A percentile compares a stretch with the other conserved stretches of the same genome.
Evolutionary conservation across 2,797 vertebrate genomes (phyloP).

Genomic region (Gouania willdenowi): DNA sequence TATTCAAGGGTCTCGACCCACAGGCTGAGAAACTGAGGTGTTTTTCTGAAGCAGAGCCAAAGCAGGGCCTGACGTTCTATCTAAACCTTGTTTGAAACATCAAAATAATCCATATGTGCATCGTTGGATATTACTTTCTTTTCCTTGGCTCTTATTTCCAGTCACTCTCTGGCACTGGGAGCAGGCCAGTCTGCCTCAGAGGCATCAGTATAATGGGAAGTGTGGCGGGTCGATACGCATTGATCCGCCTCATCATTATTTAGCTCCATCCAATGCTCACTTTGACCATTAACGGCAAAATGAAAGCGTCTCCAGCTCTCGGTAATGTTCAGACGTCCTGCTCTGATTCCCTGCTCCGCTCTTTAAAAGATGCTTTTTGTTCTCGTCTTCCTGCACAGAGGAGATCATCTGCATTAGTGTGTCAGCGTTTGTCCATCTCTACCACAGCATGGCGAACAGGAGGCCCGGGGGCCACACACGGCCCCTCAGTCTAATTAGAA

Average conservation of each 20-base stretch:
- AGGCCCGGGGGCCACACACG: too few species aligned
- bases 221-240: slow-evolving; percentile 43
- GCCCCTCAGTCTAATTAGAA: too few species aligned
- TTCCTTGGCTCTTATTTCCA: slow-evolving; percentile 24
- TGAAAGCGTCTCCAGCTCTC: slow-evolving; percentile 26
- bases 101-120: slow-evolving; percentile 32
- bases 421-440: too few species aligned
- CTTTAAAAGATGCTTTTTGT: too few species aligned
- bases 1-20: too few species aligned
- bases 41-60: too few species aligned
- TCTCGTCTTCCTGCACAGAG: too few species aligned
- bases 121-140: slow-evolving; percentile 18
- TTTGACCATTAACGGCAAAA: slow-evolving; percentile 50
- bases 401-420: too few species aligned
- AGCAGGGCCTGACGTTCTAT: too few species aligned
- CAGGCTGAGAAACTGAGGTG: too few species aligned
- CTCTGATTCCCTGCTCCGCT: too few species aligned
- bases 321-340: neutral
- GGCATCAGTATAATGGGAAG: slow-evolving; percentile 31
- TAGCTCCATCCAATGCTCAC: slow-evolving; percentile 33
- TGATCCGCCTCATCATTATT: slow-evolving; percentile 55
- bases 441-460: too few species aligned
- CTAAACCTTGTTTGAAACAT: slow-evolving; percentile 4
- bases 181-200: slow-evolving; percentile 15
- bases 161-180: slow-evolving; percentile 22